Percentiles rank a stretch among this genome's conserved stretches.
Evolutionary conservation across 2,888 invertebrate species (phyloP).

Genomic region (Drosophila sordidula): DNA sequence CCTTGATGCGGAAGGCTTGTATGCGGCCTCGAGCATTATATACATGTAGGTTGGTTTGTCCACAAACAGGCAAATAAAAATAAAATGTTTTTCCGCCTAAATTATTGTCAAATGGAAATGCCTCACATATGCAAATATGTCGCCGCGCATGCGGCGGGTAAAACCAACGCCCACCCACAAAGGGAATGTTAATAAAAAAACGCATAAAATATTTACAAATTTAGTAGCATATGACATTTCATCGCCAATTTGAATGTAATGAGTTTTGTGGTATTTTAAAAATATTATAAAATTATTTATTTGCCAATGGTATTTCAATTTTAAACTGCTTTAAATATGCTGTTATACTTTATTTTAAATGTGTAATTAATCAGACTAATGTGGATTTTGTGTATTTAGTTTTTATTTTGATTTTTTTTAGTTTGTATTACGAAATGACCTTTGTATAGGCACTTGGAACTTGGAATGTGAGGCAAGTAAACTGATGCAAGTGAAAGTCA

Average conservation of each 20-base stretch:
- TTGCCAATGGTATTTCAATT: conserved; percentile 2
- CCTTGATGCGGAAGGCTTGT: conserved; percentile 14
- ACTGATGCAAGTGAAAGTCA: conserved; percentile 53
- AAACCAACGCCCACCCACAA: background rate
- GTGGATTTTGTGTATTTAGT: background rate
- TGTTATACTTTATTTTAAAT: conserved; percentile 15
- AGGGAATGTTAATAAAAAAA: conserved; percentile 2
- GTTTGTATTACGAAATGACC: conserved; percentile 14
- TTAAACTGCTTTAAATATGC: conserved; percentile 5
- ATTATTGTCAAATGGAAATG: conserved; percentile 43
- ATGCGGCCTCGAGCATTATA: conserved; percentile 27
- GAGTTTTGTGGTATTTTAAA: conserved; percentile 11
- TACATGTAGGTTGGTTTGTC: conserved; percentile 1
- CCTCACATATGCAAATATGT: conserved; percentile 33
- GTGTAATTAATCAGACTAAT: conserved; percentile 10
- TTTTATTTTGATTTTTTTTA: background rate
- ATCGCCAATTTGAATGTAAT: conserved; percentile 3
- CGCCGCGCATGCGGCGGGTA: background rate
- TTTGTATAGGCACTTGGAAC: conserved; percentile 20
- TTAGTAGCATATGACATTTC: conserved; percentile 7
- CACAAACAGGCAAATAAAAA: conserved; percentile 19
- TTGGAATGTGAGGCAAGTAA: conserved; percentile 1
- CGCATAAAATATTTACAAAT: conserved; percentile 6
- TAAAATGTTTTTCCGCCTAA: conserved; percentile 28
- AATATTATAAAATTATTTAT: conserved; percentile 11